phyloP scores from a whole-genome alignment of 2,888 invertebrate species.

The Melinaea marsaeus region DNA sequence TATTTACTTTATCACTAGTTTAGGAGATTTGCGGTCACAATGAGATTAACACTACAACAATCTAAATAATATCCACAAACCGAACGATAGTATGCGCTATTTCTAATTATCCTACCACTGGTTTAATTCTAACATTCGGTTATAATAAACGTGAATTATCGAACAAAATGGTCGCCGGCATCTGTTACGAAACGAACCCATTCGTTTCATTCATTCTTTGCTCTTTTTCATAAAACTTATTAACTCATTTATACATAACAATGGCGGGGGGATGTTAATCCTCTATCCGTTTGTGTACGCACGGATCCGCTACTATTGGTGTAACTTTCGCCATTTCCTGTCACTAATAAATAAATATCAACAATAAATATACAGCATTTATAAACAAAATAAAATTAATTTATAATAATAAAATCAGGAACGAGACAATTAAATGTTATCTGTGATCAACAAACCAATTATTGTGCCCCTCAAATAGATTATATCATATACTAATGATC shows the following conservation, averaged over 20 bases:
- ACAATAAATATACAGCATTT: too few species aligned
- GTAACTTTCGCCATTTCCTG: too few species aligned
- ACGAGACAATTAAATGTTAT: slow-evolving; percentile 26
- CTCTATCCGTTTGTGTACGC: slow-evolving; percentile 25
- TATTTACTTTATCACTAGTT: too few species aligned
- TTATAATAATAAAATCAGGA: slow-evolving; percentile 1
- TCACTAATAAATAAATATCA: too few species aligned
- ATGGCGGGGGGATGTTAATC: slow-evolving; percentile 33
- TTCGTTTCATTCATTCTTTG: slow-evolving; percentile 32
- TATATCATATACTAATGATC: slow-evolving; percentile 28
- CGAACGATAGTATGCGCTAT: too few species aligned
- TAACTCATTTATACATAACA: slow-evolving; percentile 35
- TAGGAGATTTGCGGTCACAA: too few species aligned
- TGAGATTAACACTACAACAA: too few species aligned
- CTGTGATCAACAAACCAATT: slow-evolving; percentile 23
- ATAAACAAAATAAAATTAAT: too few species aligned
- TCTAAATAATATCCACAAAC: too few species aligned
- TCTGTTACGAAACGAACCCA: slow-evolving; percentile 34
- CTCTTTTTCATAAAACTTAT: slow-evolving; percentile 41
- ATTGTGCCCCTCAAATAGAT: slow-evolving; percentile 22
- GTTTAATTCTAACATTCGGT: too few species aligned
- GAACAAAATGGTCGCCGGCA: slow-evolving; percentile 31
- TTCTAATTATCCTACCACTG: too few species aligned
- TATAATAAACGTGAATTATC: slow-evolving; percentile 7
- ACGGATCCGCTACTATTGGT: slow-evolving; percentile 16